Percentiles rank a stretch among this genome's conserved stretches.
Evolutionary conservation across 2,888 invertebrate species (phyloP).

Genomic region (Drosophila picticornis): DNA sequence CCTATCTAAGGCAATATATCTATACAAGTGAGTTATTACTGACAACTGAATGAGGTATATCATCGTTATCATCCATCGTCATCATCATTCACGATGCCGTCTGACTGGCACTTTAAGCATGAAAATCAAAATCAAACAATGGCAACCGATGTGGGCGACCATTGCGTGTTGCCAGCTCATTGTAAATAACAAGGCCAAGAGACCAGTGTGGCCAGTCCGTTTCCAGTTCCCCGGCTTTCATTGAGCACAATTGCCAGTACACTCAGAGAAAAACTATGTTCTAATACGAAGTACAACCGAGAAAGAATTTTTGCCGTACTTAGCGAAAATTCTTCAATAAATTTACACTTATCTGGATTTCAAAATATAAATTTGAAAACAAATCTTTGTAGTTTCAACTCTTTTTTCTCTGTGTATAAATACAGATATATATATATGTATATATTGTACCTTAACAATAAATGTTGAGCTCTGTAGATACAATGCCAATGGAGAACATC

Average conservation of each 20-base stretch:
- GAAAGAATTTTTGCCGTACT: background rate
- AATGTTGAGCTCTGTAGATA: slow-evolving; percentile 37
- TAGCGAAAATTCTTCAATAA: background rate
- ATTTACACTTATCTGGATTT: background rate
- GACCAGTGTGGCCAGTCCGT: slow-evolving; percentile 6
- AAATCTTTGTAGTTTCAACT: background rate
- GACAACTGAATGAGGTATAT: slow-evolving; percentile 71
- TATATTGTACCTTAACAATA: slow-evolving; percentile 39
- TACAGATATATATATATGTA: slow-evolving; percentile 4
- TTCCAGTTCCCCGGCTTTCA: slow-evolving; percentile 5
- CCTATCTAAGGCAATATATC: slow-evolving; percentile 68
- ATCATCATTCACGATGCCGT: slow-evolving; percentile 38
- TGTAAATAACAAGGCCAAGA: slow-evolving; percentile 46
- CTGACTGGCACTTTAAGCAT: slow-evolving; percentile 47
- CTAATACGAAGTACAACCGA: background rate
- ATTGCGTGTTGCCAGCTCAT: slow-evolving; percentile 70
- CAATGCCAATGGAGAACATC: slow-evolving; percentile 38
- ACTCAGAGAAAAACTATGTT: background rate
- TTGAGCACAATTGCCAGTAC: slow-evolving; percentile 4
- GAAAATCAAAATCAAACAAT: slow-evolving; percentile 73
- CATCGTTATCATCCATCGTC: slow-evolving; percentile 40
- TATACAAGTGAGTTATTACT: slow-evolving; percentile 73
- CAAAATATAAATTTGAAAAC: background rate
- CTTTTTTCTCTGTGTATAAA: background rate
- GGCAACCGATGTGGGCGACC: slow-evolving; percentile 43